Percentiles rank a stretch among this genome's conserved stretches.
phyloP scores from a whole-genome alignment of 2,888 invertebrate species.

The Hydroisotoma schaefferi region DNA sequence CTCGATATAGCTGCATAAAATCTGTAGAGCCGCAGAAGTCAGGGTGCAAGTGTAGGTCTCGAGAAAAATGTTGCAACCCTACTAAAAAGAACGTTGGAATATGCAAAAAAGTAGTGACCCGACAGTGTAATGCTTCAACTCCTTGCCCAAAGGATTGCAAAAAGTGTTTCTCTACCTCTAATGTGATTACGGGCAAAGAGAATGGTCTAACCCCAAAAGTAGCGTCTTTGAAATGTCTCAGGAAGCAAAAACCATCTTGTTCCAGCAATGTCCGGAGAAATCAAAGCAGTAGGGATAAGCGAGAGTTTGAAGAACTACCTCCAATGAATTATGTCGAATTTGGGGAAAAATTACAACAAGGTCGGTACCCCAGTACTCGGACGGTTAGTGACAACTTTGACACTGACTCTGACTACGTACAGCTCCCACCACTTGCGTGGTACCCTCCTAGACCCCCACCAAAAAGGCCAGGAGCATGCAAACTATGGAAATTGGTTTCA shows the following conservation, averaged over 20 bases:
- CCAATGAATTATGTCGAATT: conserved; percentile 45
- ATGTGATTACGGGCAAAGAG: conserved; percentile 35
- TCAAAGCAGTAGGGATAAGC: background rate
- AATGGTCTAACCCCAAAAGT: conserved; percentile 46
- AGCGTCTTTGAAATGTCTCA: conserved; percentile 46
- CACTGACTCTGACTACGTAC: conserved; percentile 86
- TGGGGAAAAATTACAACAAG: conserved; percentile 45
- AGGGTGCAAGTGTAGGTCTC: conserved; percentile 37
- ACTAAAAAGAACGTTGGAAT: conserved; percentile 9
- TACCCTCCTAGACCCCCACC: conserved; percentile 25
- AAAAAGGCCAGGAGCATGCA: conserved; percentile 41
- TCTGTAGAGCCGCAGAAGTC: conserved; percentile 34
- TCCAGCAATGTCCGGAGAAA: conserved; percentile 24
- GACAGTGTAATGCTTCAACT: conserved; percentile 1
- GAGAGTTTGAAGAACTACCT: conserved; percentile 16
- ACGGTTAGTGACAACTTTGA: conserved; percentile 78
- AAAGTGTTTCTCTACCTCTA: conserved; percentile 24
- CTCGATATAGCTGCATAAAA: conserved; percentile 33
- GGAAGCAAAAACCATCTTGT: conserved; percentile 31
- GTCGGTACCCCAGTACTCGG: conserved; percentile 44
- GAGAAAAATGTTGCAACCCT: conserved; percentile 34
- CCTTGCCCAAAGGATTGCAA: conserved; percentile 32
- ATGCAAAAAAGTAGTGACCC: conserved; percentile 5
- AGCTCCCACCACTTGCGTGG: conserved; percentile 56
- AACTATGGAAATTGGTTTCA: conserved; percentile 46